Conservation (phyloP, 2,888 invertebrate species). For the Ophion ventricosus region DNA sequence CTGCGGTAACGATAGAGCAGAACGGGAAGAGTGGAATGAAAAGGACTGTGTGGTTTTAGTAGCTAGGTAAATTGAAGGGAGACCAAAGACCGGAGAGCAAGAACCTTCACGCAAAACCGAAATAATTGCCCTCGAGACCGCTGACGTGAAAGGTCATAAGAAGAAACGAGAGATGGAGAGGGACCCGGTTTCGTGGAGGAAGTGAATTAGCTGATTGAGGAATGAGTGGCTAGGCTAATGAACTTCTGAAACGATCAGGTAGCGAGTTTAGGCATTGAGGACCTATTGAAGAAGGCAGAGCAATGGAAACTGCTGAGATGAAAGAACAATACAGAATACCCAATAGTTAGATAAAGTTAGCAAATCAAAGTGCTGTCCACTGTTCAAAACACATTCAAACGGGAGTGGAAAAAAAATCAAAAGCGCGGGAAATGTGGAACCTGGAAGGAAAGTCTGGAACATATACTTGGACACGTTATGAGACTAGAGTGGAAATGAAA, state of each 20-base stretch:
- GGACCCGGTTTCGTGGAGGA: background rate
- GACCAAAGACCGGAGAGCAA: background rate
- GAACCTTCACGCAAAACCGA: background rate
- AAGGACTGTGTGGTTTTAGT: too few relatives aligned
- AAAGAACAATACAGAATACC: too few relatives aligned
- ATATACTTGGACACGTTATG: background rate
- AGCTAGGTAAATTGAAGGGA: background rate
- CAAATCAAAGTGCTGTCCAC: too few relatives aligned
- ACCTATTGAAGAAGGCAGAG: too few relatives aligned
- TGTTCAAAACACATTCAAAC: too few relatives aligned
- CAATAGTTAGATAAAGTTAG: too few relatives aligned
- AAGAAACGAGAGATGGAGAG: background rate
- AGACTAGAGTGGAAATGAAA: background rate
- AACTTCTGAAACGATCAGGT: background rate
- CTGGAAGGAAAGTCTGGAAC: background rate
- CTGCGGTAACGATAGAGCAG: too few relatives aligned
- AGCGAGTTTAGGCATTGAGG: background rate
- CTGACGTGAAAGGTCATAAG: background rate
- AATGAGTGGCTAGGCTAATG: background rate
- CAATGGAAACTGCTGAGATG: too few relatives aligned
- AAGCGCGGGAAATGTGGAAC: background rate
- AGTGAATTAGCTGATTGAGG: background rate
- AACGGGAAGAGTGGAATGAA: too few relatives aligned
- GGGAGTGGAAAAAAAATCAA: too few relatives aligned
- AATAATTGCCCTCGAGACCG: background rate